Conservation (phyloP, 2,113 vertebrate species). For the Turdus rufiventris region DNA sequence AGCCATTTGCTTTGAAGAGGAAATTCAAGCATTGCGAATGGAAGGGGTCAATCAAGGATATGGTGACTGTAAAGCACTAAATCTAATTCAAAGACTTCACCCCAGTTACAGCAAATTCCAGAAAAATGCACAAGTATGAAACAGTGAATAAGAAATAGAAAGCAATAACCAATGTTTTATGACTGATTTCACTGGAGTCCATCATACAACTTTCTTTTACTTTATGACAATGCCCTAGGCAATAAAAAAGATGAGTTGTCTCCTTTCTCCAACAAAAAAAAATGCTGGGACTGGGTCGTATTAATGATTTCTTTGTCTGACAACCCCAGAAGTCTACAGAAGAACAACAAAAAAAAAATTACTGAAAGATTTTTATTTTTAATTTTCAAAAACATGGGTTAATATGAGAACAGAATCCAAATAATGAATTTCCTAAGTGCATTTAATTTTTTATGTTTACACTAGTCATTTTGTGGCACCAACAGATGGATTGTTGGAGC, state of each 20-base stretch:
- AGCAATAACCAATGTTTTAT: neutral
- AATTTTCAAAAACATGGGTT: neutral
- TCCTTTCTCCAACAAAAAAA: neutral
- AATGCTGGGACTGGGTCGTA: neutral
- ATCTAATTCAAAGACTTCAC: neutral
- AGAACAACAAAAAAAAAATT: neutral
- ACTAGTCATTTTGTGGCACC: neutral
- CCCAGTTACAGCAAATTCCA: neutral
- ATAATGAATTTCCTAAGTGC: neutral
- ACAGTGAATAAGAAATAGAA: neutral
- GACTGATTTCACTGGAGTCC: neutral
- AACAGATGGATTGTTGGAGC: neutral
- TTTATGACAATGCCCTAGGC: neutral
- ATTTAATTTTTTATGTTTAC: neutral
- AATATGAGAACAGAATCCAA: neutral
- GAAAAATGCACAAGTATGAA: neutral
- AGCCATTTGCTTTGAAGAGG: neutral
- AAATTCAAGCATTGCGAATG: neutral
- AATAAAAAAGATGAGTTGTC: neutral
- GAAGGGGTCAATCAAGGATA: neutral
- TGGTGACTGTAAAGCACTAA: neutral
- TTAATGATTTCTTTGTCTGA: neutral
- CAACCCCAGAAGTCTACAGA: neutral
- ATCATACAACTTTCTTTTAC: neutral
- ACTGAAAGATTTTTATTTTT: neutral